Evolutionary conservation across 2,888 invertebrate genomes (phyloP).

Genomic region (Rambutsinella grinnellia): DNA sequence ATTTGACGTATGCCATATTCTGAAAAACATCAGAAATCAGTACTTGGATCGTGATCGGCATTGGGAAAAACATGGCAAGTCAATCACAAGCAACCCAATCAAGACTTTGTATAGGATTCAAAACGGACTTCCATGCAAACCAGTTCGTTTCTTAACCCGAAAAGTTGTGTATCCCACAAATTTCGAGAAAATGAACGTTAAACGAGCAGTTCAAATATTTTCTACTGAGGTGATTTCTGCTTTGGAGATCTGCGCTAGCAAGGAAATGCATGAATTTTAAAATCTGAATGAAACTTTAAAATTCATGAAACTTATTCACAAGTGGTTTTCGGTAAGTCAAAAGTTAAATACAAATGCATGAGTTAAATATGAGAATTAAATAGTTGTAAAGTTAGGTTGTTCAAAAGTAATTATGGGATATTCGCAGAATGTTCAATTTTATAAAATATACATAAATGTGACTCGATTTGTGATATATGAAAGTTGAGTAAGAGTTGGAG

Average conservation of each 20-base stretch:
- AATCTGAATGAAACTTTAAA: slow-evolving; percentile 19
- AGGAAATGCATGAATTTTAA: slow-evolving; percentile 4
- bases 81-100: slow-evolving; percentile 12
- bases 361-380: too few species aligned
- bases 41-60: slow-evolving; percentile 24
- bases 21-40: slow-evolving; percentile 47
- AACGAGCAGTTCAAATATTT: slow-evolving; percentile 46
- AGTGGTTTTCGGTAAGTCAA: slow-evolving; percentile 36
- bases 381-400: too few species aligned
- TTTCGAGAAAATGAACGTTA: slow-evolving; percentile 52
- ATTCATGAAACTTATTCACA: slow-evolving; percentile 34
- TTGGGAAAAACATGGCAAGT: neutral
- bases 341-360: too few species aligned
- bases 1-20: slow-evolving; percentile 48
- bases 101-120: slow-evolving; percentile 25
- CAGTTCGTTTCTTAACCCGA: slow-evolving; percentile 34
- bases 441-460: too few species aligned
- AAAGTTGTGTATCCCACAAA: slow-evolving; percentile 40
- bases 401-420: too few species aligned
- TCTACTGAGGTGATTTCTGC: slow-evolving; percentile 41
- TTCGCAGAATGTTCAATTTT: too few species aligned
- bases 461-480: too few species aligned
- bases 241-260: slow-evolving; percentile 8
- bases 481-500: too few species aligned
- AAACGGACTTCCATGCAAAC: slow-evolving; percentile 18